These are phyloP conservation scores for Petrocephalus zakoni DNA, from an alignment of 2,113 vertebrate genomes.

Conservation along the genomic window DNA sequence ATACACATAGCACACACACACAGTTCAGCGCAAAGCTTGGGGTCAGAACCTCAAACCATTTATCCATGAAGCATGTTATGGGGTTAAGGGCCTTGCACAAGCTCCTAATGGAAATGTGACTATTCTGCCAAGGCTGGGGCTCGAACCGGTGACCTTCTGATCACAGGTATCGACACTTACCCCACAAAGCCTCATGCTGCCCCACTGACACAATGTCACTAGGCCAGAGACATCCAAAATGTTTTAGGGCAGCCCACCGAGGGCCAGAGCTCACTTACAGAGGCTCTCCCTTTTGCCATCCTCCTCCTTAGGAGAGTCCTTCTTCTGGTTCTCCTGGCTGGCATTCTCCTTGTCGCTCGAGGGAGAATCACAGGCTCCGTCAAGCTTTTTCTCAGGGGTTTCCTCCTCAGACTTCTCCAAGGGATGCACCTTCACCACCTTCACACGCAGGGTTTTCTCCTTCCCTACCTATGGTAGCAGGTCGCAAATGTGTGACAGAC, in stretches of 20 bases:
- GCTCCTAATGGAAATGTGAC: not conserved
- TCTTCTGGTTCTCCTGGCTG: constrained; percentile 81
- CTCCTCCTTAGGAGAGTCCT: constrained; percentile 76
- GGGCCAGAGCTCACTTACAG: constrained; percentile 63
- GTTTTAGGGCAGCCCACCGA: not conserved
- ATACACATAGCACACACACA: not conserved
- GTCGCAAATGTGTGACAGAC: not conserved
- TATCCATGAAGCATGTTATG: not conserved
- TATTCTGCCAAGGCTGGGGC: not conserved
- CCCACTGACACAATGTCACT: not conserved
- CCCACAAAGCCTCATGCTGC: not conserved
- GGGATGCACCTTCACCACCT: constrained; percentile 82
- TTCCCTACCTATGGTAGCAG: constrained; percentile 72
- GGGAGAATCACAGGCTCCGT: constrained; percentile 87
- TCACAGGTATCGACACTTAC: not conserved
- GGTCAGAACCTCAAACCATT: not conserved
- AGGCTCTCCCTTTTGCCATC: constrained; percentile 79
- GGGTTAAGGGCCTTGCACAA: not conserved
- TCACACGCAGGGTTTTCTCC: constrained; percentile 79
- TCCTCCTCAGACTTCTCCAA: constrained; percentile 76
- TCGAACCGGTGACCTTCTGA: not conserved
- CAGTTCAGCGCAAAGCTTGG: too few relatives aligned
- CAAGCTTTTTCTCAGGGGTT: constrained; percentile 79
- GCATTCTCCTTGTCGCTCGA: constrained; percentile 98
- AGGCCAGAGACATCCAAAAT: not conserved